Percentiles rank a stretch among this genome's conserved stretches.
These are phyloP conservation scores for Gibbula magus DNA, from an alignment of 2,888 invertebrate species.

Conservation along the genomic window DNA sequence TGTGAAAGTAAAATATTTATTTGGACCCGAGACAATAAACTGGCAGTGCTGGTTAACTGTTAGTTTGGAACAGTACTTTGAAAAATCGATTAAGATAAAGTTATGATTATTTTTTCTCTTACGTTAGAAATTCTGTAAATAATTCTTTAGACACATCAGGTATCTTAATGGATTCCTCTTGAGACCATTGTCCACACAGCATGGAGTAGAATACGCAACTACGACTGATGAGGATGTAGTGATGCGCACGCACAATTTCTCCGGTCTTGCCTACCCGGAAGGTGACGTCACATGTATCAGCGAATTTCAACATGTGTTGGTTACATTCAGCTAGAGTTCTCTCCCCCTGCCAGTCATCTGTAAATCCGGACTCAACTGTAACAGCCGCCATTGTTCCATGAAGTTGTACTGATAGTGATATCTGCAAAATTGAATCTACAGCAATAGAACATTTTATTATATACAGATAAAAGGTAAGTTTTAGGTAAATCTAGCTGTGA, in stretches of 20 bases:
- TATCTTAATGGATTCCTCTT: slow-evolving; percentile 7
- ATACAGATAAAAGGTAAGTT: too few relatives aligned
- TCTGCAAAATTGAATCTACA: too few relatives aligned
- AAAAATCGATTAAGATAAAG: too few relatives aligned
- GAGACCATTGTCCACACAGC: slow-evolving; percentile 23
- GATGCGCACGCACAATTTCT: slow-evolving; percentile 12
- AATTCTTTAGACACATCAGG: slow-evolving; percentile 17
- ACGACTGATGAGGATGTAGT: slow-evolving; percentile 19
- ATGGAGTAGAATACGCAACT: slow-evolving; percentile 10
- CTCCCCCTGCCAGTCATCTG: background rate
- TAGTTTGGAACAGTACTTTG: too few relatives aligned
- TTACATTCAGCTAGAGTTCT: background rate
- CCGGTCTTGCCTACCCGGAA: background rate
- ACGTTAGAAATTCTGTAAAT: slow-evolving; percentile 12
- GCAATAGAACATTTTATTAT: too few relatives aligned
- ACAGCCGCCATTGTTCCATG: too few relatives aligned
- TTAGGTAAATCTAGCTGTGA: too few relatives aligned
- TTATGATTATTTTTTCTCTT: background rate
- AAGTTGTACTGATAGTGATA: too few relatives aligned
- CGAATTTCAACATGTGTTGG: background rate
- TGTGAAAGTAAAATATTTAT: too few relatives aligned
- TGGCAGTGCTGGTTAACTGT: too few relatives aligned
- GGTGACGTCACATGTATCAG: background rate
- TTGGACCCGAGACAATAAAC: too few relatives aligned
- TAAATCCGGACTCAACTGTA: too few relatives aligned